Evolutionary conservation across 1,140 invertebrate species (phyloP), one percentile per base, ranked within the genome.

Genomic region (Macrobrachium rosenbergii): DNA sequence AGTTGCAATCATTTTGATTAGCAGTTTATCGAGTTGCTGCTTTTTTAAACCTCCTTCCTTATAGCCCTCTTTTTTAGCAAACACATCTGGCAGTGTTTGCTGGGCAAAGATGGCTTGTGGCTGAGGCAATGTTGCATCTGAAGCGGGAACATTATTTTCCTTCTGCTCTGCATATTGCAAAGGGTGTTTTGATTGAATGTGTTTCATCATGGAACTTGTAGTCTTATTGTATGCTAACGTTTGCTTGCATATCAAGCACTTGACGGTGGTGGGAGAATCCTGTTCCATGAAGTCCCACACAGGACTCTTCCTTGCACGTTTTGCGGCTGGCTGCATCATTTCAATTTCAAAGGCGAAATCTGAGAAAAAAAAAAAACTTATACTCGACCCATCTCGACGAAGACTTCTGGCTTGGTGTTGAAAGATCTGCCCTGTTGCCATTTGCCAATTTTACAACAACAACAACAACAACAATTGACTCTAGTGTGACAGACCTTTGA

Each of bases 261-360:
- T 72, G 8, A 72, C n/a, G n/a, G n/a, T 12, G 67, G 10, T 72
- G 10, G 67, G n/a, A 8, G 67, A 72, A 72, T 21, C 67, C n/a
- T 72, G 67, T 28, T 72, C 67, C 67, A 72, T 72, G n/a, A 12
- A 72, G n/a, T 72, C 67, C 67, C 67, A 72, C 67, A 72, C 67
- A 72, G 67, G 67, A 72, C 67, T 72, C 67, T 72, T 72, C 67
- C 67, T 72, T 72, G 67, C 67, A 11, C 67, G n/a, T 72, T 72
- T 72, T 72, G 67, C 62, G n/a, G 67, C 67, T 72, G 67, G 67
- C n/a, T 72, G 67, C 67, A 72, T 72, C 11, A 72, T 21, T 21
- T 21, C 67, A n/a, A n/a, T n/a, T n/a, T n/a, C n/a, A n/a, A n/a
- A n/a, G n/a, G n/a, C n/a, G n/a, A n/a, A n/a, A n/a, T n/a, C n/a